phyloP scores from a whole-genome alignment of 2,888 invertebrate species.

The Gandaritis pyraliata region DNA sequence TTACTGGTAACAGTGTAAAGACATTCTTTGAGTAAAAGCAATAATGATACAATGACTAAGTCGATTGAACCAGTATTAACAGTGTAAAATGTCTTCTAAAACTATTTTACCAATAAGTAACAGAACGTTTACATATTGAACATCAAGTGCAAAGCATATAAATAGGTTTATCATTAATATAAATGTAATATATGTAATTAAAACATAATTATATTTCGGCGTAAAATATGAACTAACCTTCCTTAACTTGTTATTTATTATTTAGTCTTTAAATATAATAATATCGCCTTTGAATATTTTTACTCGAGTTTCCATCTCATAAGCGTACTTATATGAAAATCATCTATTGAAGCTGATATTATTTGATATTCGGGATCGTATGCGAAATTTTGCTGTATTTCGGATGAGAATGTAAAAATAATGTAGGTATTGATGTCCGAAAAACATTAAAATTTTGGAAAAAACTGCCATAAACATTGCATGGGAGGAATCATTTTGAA shows the following conservation, averaged over 20 bases:
- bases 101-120: slow-evolving; percentile 26
- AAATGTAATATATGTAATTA: slow-evolving; percentile 51
- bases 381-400: slow-evolving; percentile 31
- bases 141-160: slow-evolving; percentile 46
- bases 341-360: slow-evolving; percentile 26
- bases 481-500: slow-evolving; percentile 45
- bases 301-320: slow-evolving; percentile 41
- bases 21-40: slow-evolving; percentile 14
- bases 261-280: slow-evolving; percentile 53
- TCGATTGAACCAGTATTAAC: slow-evolving; percentile 18
- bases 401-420: slow-evolving; percentile 34
- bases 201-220: slow-evolving; percentile 46
- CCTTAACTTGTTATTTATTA: slow-evolving; percentile 67
- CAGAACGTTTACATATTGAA: slow-evolving; percentile 35
- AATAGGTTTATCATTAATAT: slow-evolving; percentile 42
- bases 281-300: slow-evolving; percentile 43
- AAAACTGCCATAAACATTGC: slow-evolving; percentile 46
- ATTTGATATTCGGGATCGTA: slow-evolving; percentile 15
- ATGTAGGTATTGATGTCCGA: slow-evolving; percentile 22
- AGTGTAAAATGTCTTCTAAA: slow-evolving; percentile 5
- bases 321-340: slow-evolving; percentile 26
- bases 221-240: slow-evolving; percentile 54
- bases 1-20: slow-evolving; percentile 23
- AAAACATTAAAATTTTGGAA: slow-evolving; percentile 31
- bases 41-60: slow-evolving; percentile 17